Percentiles rank a stretch among this genome's conserved stretches.
These are phyloP conservation scores for Sebastes minor DNA, from an alignment of 2,797 vertebrate genomes.

Conservation along the genomic window DNA sequence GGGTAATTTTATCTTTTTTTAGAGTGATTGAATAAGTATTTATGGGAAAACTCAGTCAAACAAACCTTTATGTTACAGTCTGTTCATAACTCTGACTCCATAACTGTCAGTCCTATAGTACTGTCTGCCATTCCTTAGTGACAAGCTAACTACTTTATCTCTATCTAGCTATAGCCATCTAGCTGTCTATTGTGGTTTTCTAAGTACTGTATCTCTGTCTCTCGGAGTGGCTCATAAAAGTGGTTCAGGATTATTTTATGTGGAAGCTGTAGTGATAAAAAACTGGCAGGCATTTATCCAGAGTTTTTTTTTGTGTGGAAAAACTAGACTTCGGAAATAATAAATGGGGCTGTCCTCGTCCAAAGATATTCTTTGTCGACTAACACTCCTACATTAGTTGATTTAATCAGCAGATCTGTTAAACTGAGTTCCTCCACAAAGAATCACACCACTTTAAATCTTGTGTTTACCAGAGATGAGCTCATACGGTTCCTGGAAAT, in stretches of 20 bases:
- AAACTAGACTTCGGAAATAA: neutral
- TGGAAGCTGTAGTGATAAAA: neutral
- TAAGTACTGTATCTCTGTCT: neutral
- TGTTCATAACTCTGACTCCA: neutral
- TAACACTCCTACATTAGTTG: too few species aligned
- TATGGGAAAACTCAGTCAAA: constrained; percentile 1
- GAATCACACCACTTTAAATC: too few species aligned
- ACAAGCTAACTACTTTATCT: neutral
- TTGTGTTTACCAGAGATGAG: too few species aligned
- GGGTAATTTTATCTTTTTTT: constrained; percentile 9
- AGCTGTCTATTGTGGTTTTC: neutral
- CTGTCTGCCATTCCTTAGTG: neutral
- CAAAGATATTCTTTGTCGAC: too few species aligned
- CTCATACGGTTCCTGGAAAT: too few species aligned
- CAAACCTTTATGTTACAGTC: neutral
- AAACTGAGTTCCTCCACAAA: too few species aligned
- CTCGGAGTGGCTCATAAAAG: neutral
- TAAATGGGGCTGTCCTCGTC: too few species aligned
- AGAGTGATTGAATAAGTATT: constrained; percentile 34
- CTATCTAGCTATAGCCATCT: neutral
- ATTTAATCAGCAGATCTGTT: too few species aligned
- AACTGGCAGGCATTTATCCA: neutral
- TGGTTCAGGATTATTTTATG: neutral
- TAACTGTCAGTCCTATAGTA: neutral
- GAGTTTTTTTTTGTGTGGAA: neutral